Percentiles rank a stretch among this genome's conserved stretches.
Evolutionary conservation across 2,113 vertebrate genomes (phyloP).

Genomic region (Onychostruthus taczanowskii): DNA sequence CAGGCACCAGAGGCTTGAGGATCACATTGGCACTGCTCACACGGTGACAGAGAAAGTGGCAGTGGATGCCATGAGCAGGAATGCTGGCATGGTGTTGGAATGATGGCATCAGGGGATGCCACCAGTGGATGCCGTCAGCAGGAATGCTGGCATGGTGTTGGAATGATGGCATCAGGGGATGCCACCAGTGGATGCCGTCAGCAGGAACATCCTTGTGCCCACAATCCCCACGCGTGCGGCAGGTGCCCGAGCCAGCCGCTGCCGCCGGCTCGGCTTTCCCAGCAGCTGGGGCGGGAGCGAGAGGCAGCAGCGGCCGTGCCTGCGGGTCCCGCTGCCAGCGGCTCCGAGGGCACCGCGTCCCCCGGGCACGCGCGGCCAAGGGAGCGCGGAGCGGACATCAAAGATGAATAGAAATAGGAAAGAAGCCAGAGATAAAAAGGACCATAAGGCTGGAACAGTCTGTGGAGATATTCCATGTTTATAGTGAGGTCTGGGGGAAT

Average conservation of each 20-base stretch:
- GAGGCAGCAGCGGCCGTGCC: accelerated
- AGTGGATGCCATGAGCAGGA: not conserved
- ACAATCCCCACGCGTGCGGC: not conserved
- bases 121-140: too few relatives aligned
- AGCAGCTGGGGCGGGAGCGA: not conserved
- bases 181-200: too few relatives aligned
- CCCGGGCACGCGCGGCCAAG: not conserved
- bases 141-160: too few relatives aligned
- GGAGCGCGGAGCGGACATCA: not conserved
- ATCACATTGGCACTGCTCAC: not conserved
- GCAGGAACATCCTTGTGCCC: not conserved
- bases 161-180: not conserved
- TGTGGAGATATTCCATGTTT: constrained; percentile 39
- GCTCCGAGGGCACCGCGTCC: not conserved
- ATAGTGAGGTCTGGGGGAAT: constrained; percentile 34
- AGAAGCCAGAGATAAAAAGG: constrained; percentile 57
- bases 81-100: too few relatives aligned
- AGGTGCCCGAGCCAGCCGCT: not conserved
- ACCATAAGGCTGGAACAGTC: constrained; percentile 25
- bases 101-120: too few relatives aligned
- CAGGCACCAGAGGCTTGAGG: not conserved
- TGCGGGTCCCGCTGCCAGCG: accelerated
- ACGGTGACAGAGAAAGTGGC: not conserved
- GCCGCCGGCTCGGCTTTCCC: not conserved
- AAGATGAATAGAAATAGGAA: not conserved